Base-by-base conservation (phyloP, 2,797 vertebrate genomes). In the Oryzias sinensis region DNA sequence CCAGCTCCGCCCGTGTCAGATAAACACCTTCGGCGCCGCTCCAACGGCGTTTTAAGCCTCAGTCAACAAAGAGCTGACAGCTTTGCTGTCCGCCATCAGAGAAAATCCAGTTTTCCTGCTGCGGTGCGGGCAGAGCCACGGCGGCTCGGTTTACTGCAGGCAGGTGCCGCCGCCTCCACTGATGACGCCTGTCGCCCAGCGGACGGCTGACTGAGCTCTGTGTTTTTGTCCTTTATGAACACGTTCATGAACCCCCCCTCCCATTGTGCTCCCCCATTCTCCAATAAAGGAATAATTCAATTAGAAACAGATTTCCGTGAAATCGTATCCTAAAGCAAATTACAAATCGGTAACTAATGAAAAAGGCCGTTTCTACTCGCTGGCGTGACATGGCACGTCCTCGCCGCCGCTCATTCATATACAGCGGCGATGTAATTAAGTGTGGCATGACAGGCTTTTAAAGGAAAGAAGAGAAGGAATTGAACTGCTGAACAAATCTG, bases 401-500 rank as follows among this genome's bases (percentile, higher is more conserved):
- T 81, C 25, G 56, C 84, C 50, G 69, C 75, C 84, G 79, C 80
- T 76, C 77, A 45, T 82, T 79, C 83, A 79, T 84, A 89, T 83
- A 81, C 78, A 69, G 84, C 73, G 49, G 69, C 63, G 59, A 72
- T 72, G 83, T 88, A 88, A 90, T 92, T 91, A 91, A 87, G 79
- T 82, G 70, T 75, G 65, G 76, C 83, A 69, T 78, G 79, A 84
- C 81, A 79, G 69, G 72, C 79, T 78, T 82, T 86, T 82, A 82
- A 83, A 83, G 77, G 78, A 80, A 82, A 70, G 76, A 66, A 43
- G 57, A 73, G 75, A 68, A 83, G 70, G 62, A 88, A 88, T 83
- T 83, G 88, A 90, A 90, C 86, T 76, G 82, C 90, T 88, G 82
- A 84, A 87, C 84, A 88, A 90, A 91, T 91, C 88, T 87, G 87